Base-by-base conservation (phyloP, 2,888 invertebrate genomes). In the Chaitophorus viminalis region DNA sequence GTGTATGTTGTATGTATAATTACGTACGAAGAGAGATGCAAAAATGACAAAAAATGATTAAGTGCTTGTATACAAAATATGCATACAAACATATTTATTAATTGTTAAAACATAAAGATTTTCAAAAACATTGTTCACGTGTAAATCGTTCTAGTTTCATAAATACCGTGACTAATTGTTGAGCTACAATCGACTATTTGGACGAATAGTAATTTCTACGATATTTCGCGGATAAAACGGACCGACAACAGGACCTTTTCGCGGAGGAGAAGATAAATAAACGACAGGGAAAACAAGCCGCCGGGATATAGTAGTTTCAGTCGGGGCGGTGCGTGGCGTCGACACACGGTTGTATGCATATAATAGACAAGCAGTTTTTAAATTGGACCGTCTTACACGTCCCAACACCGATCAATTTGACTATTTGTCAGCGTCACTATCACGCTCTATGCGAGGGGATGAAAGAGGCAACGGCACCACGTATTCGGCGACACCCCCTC, bases 401-500 rank as follows among this genome's bases (percentile, higher is more conserved):
- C 77, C 33, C 33, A 54, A 60, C 36, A 65, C 79, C 78, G 86
- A 79, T 87, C 86, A 74, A 79, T 79, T 79, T 81, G 74, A 87
- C 86, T 87, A 87, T 87, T 87, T 87, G 86, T 87, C 86, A 87
- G 79, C 79, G 86, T 87, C 86, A 79, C 60, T 70, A 31, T 87
- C 86, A 36, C 65, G 25, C 85, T n/a, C 60, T 39, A 25, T 25
- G n/a, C 39, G 11, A 39, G 11, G 39, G 8, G 39, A n/a, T n/a
- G 8, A 39, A 39, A 8, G 6, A 11, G 39, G 8, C 2, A 14
- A 46, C 11, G 14, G 46, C 14, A 46, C 14, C 72, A 18, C 75
- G 36, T 74, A 54, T 33, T 25, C 31, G 31, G 4, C 3, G 29
- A 18, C 75, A 46, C 14, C 46, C 46, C 46, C 46, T 46, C 1